Percentiles rank a stretch among this genome's conserved stretches.
These are phyloP conservation scores for Nothoprocta pentlandii DNA, from an alignment of 2,113 vertebrate genomes.

Conservation along the genomic window DNA sequence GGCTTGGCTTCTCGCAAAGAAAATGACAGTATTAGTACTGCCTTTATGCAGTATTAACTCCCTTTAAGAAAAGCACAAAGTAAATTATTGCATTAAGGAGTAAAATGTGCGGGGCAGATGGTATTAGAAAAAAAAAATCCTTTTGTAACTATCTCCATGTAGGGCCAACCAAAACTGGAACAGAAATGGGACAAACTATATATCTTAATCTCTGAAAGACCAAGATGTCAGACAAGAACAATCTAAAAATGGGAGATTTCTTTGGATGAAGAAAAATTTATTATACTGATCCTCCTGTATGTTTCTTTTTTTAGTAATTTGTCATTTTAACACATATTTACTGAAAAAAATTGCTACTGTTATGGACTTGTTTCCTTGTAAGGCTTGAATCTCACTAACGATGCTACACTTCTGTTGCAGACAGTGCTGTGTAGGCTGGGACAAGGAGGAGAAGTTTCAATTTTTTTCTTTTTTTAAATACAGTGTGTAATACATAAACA, in stretches of 20 bases:
- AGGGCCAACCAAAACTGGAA: slow-evolving; percentile 73
- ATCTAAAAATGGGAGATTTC: neutral
- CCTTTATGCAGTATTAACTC: slow-evolving; percentile 53
- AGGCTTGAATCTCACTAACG: neutral
- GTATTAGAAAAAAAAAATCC: slow-evolving; percentile 30
- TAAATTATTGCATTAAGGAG: slow-evolving; percentile 67
- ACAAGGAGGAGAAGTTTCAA: neutral
- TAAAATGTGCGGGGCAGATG: slow-evolving; percentile 79
- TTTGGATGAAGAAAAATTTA: neutral
- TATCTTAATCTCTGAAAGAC: neutral
- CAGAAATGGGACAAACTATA: neutral
- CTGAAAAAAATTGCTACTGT: neutral
- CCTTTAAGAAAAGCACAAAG: slow-evolving; percentile 66
- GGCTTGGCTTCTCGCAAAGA: slow-evolving; percentile 51
- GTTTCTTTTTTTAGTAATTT: neutral
- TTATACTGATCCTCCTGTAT: neutral
- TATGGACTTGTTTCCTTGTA: neutral
- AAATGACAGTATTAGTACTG: neutral
- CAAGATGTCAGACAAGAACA: neutral
- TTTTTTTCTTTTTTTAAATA: neutral
- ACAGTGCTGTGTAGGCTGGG: neutral
- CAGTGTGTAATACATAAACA: neutral
- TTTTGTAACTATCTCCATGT: slow-evolving; percentile 58
- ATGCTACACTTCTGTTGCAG: neutral
- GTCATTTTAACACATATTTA: neutral